Evolutionary conservation across 2,113 vertebrate species (phyloP), one percentile per base, ranked within the genome.

Genomic region (Aphelocoma coerulescens): DNA sequence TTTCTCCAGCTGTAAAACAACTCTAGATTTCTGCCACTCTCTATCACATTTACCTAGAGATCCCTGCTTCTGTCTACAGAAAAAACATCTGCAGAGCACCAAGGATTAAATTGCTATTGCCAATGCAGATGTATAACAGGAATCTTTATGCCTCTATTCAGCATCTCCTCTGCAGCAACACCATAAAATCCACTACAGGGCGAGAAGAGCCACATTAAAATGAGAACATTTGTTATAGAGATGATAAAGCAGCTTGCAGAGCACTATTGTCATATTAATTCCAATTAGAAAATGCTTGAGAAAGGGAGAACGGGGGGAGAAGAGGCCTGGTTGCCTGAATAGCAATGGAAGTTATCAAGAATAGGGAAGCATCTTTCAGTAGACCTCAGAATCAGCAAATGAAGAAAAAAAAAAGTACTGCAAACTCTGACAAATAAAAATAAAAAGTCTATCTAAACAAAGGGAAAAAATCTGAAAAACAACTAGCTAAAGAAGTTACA

Each of bases 221-320:
- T 10, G 41, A 37, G 54, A 68, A 11, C 21, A 76, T 37, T 77
- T 27, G 7, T 37, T 22, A 44, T 16, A 8, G 44, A 68, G 46
- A 44, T 44, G 11, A 66, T 33, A 44, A 62, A 71, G 54, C 24
- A 91, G 30, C 73, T 15, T 46, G 32, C 55, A 51, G 16, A 65
- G 20, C 28, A 43, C 5, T 20, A 9, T 0, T 2, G 6, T 1
- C 1, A 4, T 61, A 52, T 33, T 41, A 68, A 27, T 48, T 81
- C 12, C 33, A 57, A 39, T 30, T 39, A 57, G 5, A 12, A 71
- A 67, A 86, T 28, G 27, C 13, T 39, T 26, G 27, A 61, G 41
- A 51, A 89, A 72, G 4, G 26, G 24, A 13, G 43, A 33, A 10
- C 0, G 2, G 1, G 1, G 2, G 5, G 2, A 3, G 3, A 37